phyloP scores from a whole-genome alignment of 2,113 vertebrate species.

The Paramormyrops kingsleyae region DNA sequence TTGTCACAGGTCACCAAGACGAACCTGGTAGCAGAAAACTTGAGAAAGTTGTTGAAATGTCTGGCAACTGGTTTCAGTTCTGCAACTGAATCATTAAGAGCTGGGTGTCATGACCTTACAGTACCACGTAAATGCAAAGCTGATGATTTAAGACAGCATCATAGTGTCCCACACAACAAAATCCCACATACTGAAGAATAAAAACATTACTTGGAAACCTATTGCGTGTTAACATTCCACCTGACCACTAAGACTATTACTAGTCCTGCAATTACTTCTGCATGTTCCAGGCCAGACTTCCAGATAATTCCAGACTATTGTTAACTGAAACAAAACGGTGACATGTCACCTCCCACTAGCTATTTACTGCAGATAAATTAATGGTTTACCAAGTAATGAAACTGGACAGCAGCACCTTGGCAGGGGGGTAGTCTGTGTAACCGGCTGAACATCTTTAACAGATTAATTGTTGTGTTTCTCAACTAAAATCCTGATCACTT shows the following conservation, averaged over 20 bases:
- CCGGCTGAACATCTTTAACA: background rate
- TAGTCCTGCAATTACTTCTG: background rate
- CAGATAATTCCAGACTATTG: background rate
- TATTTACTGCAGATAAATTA: background rate
- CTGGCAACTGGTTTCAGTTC: too few species aligned
- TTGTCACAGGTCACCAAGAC: too few species aligned
- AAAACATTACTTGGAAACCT: background rate
- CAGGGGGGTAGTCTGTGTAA: background rate
- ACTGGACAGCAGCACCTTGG: background rate
- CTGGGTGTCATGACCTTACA: background rate
- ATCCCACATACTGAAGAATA: background rate
- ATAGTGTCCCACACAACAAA: background rate
- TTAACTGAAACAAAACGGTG: background rate
- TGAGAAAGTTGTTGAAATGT: too few species aligned
- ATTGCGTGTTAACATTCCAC: background rate
- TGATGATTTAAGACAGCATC: background rate
- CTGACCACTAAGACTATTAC: background rate
- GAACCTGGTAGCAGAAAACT: too few species aligned
- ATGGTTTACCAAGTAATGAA: background rate
- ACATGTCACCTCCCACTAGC: background rate
- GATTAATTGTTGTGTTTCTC: background rate
- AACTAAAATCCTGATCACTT: background rate
- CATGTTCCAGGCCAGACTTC: background rate
- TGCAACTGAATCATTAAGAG: background rate
- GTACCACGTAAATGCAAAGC: background rate